These are phyloP conservation scores for Oryzias sinensis DNA, from an alignment of 2,797 vertebrate genomes.

Conservation along the genomic window DNA sequence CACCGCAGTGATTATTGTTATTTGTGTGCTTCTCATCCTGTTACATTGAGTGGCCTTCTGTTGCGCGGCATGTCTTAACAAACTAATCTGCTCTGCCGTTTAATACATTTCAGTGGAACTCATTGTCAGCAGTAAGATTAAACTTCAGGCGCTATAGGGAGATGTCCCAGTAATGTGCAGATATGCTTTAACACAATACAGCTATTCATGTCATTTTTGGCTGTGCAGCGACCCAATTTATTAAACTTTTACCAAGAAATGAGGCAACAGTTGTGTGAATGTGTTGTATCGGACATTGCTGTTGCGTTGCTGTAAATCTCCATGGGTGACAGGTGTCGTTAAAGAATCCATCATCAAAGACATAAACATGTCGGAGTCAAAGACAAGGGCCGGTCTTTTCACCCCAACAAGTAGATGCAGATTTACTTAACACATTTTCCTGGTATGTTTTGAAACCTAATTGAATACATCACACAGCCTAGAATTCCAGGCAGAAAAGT, in stretches of 20 bases:
- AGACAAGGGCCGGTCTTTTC: no score
- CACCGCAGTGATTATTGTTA: slow-evolving; percentile 54
- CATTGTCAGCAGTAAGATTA: slow-evolving; percentile 33
- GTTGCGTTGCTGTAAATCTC: slow-evolving; percentile 1
- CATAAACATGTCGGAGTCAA: no score
- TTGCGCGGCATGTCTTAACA: slow-evolving; percentile 49
- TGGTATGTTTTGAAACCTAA: slow-evolving; percentile 13
- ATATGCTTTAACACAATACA: slow-evolving; percentile 31
- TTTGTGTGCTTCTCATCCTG: slow-evolving; percentile 64
- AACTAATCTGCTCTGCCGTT: slow-evolving; percentile 51
- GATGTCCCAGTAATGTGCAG: slow-evolving; percentile 24
- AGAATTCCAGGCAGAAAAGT: slow-evolving; percentile 30
- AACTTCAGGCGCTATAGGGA: slow-evolving; percentile 32
- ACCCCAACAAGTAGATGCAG: no score
- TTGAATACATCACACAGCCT: slow-evolving; percentile 10
- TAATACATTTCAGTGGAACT: slow-evolving; percentile 43
- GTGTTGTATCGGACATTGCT: slow-evolving; percentile 18
- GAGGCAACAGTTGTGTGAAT: slow-evolving; percentile 12
- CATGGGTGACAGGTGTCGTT: no score
- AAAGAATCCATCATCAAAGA: no score
- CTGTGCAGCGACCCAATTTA: slow-evolving; percentile 27
- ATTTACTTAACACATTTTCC: neutral
- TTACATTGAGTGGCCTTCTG: slow-evolving; percentile 53
- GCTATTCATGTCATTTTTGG: slow-evolving; percentile 30
- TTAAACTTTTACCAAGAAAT: slow-evolving; percentile 15